These are phyloP conservation scores for Danio kyathit DNA, from an alignment of 2,797 vertebrate genomes.

Conservation along the genomic window DNA sequence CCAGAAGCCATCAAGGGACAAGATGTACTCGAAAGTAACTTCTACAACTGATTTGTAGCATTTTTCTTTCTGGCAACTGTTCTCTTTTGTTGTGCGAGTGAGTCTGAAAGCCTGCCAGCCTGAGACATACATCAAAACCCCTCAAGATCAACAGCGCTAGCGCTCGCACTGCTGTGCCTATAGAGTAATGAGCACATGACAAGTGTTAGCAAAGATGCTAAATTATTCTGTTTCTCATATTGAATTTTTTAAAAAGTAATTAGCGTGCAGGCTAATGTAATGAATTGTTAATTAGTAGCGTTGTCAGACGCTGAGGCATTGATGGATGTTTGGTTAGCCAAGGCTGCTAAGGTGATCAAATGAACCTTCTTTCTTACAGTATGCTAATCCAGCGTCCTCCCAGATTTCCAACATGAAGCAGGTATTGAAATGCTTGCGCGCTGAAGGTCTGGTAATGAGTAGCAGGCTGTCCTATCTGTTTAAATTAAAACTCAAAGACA, in stretches of 20 bases:
- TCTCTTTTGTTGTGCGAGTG: conserved; percentile 21
- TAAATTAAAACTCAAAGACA: conserved; percentile 56
- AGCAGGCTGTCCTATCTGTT: conserved; percentile 39
- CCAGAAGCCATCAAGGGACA: conserved; percentile 4
- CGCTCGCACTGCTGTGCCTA: conserved; percentile 34
- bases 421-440: conserved; percentile 21
- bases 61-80: neutral
- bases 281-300: conserved; percentile 62
- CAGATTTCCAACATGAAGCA: conserved; percentile 35
- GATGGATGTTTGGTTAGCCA: conserved; percentile 54
- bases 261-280: conserved; percentile 60
- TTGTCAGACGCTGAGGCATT: conserved; percentile 51
- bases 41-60: conserved; percentile 5
- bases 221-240: conserved; percentile 54
- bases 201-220: conserved; percentile 56
- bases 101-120: conserved; percentile 36
- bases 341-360: conserved; percentile 47
- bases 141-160: conserved; percentile 32
- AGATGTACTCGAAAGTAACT: conserved; percentile 8
- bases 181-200: conserved; percentile 57
- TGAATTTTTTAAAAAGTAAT: conserved; percentile 60
- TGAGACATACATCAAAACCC: conserved; percentile 49
- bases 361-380: neutral
- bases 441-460: conserved; percentile 34
- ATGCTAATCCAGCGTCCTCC: conserved; percentile 39